phyloP scores from a whole-genome alignment of 2,797 vertebrate species.

The Distichodus sexfasciatus region DNA sequence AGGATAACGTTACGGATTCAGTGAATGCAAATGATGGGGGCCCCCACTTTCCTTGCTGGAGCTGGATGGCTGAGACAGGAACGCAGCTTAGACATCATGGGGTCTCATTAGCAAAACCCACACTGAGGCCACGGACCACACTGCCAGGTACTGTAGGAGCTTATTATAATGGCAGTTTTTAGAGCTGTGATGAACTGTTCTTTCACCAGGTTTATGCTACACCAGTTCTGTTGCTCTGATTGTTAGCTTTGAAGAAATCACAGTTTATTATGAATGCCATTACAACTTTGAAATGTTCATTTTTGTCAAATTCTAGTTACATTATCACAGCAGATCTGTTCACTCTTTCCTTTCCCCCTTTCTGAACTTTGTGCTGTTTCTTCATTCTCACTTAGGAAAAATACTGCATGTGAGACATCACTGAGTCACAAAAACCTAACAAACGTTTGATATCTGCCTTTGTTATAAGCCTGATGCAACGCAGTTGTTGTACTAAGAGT shows the following conservation, averaged over 20 bases:
- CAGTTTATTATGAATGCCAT: not conserved
- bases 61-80: conserved; percentile 50
- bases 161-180: conserved; percentile 63
- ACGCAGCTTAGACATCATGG: conserved; percentile 59
- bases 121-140: conserved; percentile 67
- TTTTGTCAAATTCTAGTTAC: not conserved
- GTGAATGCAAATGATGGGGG: conserved; percentile 68
- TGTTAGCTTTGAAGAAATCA: not conserved
- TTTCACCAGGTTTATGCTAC: not conserved
- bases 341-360: not conserved
- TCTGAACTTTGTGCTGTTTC: not conserved
- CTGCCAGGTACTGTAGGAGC: conserved; percentile 56
- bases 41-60: conserved; percentile 45
- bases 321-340: not conserved
- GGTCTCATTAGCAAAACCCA: conserved; percentile 72
- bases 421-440: not conserved
- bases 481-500: conserved; percentile 3
- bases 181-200: not conserved
- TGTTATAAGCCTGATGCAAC: conserved; percentile 32
- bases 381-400: not conserved
- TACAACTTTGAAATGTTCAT: not conserved
- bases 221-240: not conserved
- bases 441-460: conserved; percentile 19
- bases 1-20: conserved; percentile 70
- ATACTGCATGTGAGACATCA: not conserved